Percentiles rank a stretch among this genome's conserved stretches.
Evolutionary conservation across 1,140 invertebrate species (phyloP).

Genomic region (Drosophila chauvacae): DNA sequence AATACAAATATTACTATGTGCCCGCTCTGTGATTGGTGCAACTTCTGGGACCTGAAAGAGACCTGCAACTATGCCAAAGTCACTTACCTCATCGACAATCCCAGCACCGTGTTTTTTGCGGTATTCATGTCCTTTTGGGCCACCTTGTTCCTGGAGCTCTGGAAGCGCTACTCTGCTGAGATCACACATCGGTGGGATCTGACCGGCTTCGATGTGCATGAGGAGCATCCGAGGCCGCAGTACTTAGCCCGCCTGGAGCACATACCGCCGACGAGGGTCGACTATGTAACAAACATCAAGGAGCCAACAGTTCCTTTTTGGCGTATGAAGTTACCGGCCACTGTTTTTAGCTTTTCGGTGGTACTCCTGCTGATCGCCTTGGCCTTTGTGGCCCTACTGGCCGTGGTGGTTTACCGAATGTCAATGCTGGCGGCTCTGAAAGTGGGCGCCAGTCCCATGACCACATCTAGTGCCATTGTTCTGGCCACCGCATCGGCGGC

Average conservation of each 20-base stretch:
- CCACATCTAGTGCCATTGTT: conserved; percentile 90
- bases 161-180: conserved; percentile 96
- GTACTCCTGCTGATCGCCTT: conserved; percentile 91
- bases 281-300: conserved; percentile 89
- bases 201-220: conserved; percentile 93
- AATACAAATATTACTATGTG: conserved; percentile 89
- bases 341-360: conserved; percentile 93
- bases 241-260: conserved; percentile 91
- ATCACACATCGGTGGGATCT: conserved; percentile 97
- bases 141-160: conserved; percentile 95
- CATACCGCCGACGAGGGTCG: conserved; percentile 87
- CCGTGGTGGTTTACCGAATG: conserved; percentile 96
- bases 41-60: conserved; percentile 94
- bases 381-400: conserved; percentile 94
- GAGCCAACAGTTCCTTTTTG: conserved; percentile 95
- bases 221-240: conserved; percentile 94
- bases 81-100: conserved; percentile 98
- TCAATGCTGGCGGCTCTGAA: conserved; percentile 91
- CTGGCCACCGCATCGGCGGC: conserved; percentile 94
- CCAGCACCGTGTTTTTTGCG: conserved; percentile 96
- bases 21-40: conserved; percentile 94
- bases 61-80: conserved; percentile 94
- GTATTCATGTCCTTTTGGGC: conserved; percentile 99
- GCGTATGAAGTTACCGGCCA: conserved; percentile 93
- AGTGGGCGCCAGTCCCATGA: conserved; percentile 87